Evolutionary conservation across 2,113 vertebrate species (phyloP).

Genomic region (Dipodomys spectabilis): DNA sequence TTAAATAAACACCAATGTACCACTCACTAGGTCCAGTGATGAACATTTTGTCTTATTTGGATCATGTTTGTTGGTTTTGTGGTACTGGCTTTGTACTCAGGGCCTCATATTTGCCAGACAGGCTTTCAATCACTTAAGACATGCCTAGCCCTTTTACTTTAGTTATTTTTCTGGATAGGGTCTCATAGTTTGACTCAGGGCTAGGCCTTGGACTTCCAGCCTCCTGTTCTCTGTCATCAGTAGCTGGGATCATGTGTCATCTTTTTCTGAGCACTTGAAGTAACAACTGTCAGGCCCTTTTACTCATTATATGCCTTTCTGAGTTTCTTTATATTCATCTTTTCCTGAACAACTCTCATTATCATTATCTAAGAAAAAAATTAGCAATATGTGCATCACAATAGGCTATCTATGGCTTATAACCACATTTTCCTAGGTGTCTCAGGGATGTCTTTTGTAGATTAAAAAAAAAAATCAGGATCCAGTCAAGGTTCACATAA

Average conservation of each 20-base stretch:
- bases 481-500: neutral
- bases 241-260: too few species aligned
- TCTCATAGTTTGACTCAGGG: too few species aligned
- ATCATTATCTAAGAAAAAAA: neutral
- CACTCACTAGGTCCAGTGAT: neutral
- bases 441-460: neutral
- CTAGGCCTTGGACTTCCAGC: too few species aligned
- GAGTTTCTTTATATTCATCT: neutral
- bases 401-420: neutral
- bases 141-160: too few species aligned
- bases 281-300: neutral
- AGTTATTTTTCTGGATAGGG: too few species aligned
- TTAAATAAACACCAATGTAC: neutral
- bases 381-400: neutral
- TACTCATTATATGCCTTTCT: too few species aligned
- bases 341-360: neutral
- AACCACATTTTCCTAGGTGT: neutral
- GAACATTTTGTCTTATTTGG: conserved; percentile 1
- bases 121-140: too few species aligned
- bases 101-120: too few species aligned
- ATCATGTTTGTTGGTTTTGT: too few species aligned
- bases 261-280: neutral
- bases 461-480: neutral
- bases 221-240: too few species aligned
- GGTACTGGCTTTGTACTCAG: too few species aligned